These are phyloP conservation scores for Idaea dimidiata DNA, from an alignment of 2,888 invertebrate genomes.

Conservation along the genomic window DNA sequence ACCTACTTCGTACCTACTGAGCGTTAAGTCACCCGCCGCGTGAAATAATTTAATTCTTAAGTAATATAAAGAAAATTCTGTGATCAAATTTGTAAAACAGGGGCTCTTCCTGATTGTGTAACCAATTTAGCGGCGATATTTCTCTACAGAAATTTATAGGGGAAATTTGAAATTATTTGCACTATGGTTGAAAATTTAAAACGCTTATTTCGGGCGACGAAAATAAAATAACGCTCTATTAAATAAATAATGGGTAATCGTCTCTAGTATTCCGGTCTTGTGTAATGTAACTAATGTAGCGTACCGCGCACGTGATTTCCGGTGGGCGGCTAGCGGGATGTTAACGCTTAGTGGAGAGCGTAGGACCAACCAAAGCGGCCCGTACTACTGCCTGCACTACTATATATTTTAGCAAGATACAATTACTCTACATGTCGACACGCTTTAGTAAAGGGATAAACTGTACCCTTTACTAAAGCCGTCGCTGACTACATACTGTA, in stretches of 20 bases:
- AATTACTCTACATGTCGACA: constrained; percentile 57
- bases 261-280: constrained; percentile 33
- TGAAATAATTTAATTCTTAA: background rate
- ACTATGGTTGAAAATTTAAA: constrained; percentile 28
- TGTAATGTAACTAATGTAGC: constrained; percentile 42
- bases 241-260: constrained; percentile 30
- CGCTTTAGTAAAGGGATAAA: constrained; percentile 23
- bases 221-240: constrained; percentile 29
- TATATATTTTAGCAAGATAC: constrained; percentile 55
- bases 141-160: constrained; percentile 21
- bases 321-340: constrained; percentile 23
- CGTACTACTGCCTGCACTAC: constrained; percentile 33
- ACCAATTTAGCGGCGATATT: background rate
- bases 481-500: background rate
- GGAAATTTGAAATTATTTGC: constrained; percentile 30
- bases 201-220: constrained; percentile 25
- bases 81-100: background rate
- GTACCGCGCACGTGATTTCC: constrained; percentile 35
- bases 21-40: background rate
- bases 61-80: constrained; percentile 1
- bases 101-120: background rate
- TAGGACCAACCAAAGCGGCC: constrained; percentile 27
- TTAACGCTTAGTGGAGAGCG: constrained; percentile 3
- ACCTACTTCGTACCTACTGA: background rate
- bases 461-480: too few relatives aligned